Conservation (phyloP, 2,113 vertebrate genomes). For the Pelvicachromis taeniatus region DNA sequence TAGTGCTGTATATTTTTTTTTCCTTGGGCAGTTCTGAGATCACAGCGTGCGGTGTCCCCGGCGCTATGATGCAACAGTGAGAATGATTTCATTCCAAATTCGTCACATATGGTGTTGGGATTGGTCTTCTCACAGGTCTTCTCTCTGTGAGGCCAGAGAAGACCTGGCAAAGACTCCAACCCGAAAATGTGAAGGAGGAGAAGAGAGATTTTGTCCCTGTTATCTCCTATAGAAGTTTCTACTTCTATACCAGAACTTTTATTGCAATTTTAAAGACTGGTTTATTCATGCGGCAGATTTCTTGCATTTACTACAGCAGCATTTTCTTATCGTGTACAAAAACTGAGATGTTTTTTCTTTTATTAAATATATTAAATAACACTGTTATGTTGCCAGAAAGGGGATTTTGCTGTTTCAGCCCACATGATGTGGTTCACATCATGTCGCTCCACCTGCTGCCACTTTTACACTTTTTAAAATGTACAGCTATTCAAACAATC, state of each 20-base stretch:
- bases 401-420: not conserved
- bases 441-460: not conserved
- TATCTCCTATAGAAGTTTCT: not conserved
- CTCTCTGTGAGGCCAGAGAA: too few relatives aligned
- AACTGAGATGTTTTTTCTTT: not conserved
- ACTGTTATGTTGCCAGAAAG: rapidly evolving
- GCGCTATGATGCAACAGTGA: not conserved
- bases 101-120: not conserved
- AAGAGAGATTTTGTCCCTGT: too few relatives aligned
- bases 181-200: not conserved
- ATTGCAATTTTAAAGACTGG: not conserved
- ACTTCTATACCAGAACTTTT: not conserved
- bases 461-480: not conserved
- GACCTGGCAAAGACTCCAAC: not conserved
- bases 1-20: not conserved
- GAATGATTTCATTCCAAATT: not conserved
- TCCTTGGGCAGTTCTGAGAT: not conserved
- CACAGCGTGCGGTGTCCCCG: not conserved
- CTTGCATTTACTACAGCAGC: not conserved
- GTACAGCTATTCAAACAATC: not conserved
- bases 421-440: not conserved
- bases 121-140: too few relatives aligned
- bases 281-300: not conserved
- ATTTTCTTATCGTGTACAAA: not conserved
- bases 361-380: not conserved